phyloP scores from a whole-genome alignment of 2,113 vertebrate genomes.

The Melierax canorus region DNA sequence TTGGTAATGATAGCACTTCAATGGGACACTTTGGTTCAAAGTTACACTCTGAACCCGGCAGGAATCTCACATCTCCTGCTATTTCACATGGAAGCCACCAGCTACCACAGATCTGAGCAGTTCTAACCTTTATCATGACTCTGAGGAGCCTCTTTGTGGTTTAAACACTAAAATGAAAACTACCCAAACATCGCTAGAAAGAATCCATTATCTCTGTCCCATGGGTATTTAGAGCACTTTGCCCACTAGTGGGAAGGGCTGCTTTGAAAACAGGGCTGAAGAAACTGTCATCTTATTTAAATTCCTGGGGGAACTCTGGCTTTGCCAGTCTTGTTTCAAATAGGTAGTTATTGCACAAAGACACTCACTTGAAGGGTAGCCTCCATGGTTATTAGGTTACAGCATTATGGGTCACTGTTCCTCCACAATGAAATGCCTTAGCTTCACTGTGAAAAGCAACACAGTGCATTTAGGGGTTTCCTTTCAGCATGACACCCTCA shows the following conservation, averaged over 20 bases:
- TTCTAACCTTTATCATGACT: neutral
- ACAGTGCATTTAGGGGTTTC: neutral
- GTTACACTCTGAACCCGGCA: neutral
- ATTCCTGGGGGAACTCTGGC: neutral
- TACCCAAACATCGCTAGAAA: neutral
- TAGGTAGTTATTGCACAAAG: neutral
- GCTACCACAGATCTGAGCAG: neutral
- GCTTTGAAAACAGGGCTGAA: neutral
- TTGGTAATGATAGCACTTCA: neutral
- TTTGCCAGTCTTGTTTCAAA: neutral
- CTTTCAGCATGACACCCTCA: neutral
- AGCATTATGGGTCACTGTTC: neutral
- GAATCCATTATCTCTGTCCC: neutral
- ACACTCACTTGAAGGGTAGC: neutral
- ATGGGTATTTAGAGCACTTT: neutral
- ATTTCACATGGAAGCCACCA: neutral
- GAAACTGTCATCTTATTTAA: neutral
- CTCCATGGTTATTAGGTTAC: neutral
- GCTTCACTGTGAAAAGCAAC: neutral
- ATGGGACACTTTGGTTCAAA: neutral
- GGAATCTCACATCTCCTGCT: neutral
- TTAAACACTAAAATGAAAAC: neutral
- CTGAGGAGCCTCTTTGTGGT: neutral
- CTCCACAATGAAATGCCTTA: neutral
- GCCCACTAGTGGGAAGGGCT: neutral